A percentile compares a stretch with the other conserved stretches of the same genome.
These are phyloP conservation scores for Enteromius argenteus DNA, from an alignment of 2,797 vertebrate genomes.

Conservation along the genomic window DNA sequence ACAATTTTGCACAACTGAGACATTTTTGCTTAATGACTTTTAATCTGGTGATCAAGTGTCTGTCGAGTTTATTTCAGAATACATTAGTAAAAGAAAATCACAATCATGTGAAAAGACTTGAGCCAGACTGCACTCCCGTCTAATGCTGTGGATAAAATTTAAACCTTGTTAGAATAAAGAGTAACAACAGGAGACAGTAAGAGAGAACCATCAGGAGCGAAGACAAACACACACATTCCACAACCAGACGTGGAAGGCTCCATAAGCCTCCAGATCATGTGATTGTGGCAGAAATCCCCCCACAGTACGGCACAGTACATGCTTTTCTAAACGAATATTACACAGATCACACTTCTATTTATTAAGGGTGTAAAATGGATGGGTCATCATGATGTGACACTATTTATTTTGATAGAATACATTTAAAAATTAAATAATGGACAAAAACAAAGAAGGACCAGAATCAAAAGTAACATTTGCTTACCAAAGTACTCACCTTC, in stretches of 20 bases:
- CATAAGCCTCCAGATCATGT: slow-evolving; percentile 10
- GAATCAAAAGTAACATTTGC: background rate
- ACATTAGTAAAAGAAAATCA: background rate
- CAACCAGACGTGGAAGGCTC: background rate
- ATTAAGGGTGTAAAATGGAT: background rate
- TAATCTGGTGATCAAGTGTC: background rate
- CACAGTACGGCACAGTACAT: background rate
- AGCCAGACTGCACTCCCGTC: background rate
- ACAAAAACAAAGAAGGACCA: too few species aligned
- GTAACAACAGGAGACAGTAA: background rate
- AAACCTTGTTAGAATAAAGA: background rate
- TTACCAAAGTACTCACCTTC: background rate
- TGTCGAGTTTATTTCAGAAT: background rate
- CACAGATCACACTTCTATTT: background rate
- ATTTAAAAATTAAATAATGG: background rate
- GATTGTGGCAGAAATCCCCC: background rate
- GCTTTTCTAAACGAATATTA: background rate
- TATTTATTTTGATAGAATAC: too few species aligned
- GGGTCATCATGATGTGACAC: background rate
- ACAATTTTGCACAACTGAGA: background rate
- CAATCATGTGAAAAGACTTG: background rate
- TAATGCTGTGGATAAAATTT: background rate
- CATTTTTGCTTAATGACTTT: background rate
- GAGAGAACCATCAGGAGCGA: background rate
- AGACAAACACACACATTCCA: slow-evolving; percentile 27